Percentiles rank a stretch among this genome's conserved stretches.
Conservation (phyloP, 2,113 vertebrate genomes). For the Leptobrachium ailaonicum region DNA sequence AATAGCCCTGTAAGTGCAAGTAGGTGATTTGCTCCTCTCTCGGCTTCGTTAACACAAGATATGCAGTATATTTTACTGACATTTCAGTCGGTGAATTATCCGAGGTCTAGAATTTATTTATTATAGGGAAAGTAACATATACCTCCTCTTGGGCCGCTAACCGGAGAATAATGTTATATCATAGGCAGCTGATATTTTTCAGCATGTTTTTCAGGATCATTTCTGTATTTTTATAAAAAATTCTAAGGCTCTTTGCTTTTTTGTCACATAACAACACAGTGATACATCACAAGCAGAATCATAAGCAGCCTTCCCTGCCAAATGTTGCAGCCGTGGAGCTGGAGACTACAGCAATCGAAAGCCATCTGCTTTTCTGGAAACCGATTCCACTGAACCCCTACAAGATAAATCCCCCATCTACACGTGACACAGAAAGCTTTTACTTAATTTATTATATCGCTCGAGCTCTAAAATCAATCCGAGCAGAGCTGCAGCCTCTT, state of each 20-base stretch:
- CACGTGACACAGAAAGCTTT: constrained; percentile 36
- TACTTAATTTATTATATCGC: constrained; percentile 43
- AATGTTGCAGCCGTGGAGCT: constrained; percentile 32
- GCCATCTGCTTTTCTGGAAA: constrained; percentile 42
- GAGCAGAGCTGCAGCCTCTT: background rate
- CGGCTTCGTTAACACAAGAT: too few relatives aligned
- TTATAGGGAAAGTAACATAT: too few relatives aligned
- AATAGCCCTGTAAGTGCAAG: too few relatives aligned
- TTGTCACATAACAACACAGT: constrained; percentile 5
- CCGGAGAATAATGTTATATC: too few relatives aligned
- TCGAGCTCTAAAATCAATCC: constrained; percentile 19
- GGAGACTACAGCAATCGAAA: constrained; percentile 27
- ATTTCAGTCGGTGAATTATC: too few relatives aligned
- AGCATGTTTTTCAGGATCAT: too few relatives aligned
- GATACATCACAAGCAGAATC: constrained; percentile 14
- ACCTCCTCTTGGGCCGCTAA: too few relatives aligned
- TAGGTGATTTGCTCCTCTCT: too few relatives aligned
- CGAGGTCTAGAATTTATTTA: too few relatives aligned
- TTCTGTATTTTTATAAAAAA: too few relatives aligned
- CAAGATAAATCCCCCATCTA: constrained; percentile 41
- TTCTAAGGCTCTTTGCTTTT: background rate
- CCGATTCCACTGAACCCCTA: constrained; percentile 32
- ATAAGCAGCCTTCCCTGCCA: constrained; percentile 28
- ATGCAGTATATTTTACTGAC: too few relatives aligned
- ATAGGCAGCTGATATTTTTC: too few relatives aligned